Conservation (phyloP, 2,888 invertebrate genomes). For the Epinotia bilunana region DNA sequence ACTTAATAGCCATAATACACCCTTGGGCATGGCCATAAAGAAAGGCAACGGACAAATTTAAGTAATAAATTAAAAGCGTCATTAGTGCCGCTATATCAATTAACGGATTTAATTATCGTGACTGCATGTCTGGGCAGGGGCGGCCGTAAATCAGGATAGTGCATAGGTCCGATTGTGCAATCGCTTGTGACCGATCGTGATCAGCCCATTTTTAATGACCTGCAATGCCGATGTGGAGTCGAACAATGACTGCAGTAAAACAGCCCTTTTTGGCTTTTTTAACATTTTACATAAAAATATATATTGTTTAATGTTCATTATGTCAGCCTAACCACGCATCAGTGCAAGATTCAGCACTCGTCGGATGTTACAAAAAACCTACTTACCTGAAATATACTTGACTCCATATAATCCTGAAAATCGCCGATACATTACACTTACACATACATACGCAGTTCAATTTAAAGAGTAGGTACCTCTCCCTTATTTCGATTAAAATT, state of each 20-base stretch:
- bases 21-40: conserved; percentile 7
- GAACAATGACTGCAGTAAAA: conserved; percentile 29
- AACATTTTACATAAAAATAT: too few relatives aligned
- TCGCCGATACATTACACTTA: too few relatives aligned
- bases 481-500: too few relatives aligned
- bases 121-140: conserved; percentile 65
- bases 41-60: conserved; percentile 40
- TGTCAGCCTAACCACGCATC: too few relatives aligned
- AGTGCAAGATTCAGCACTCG: too few relatives aligned
- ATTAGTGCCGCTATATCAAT: conserved; percentile 73
- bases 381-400: too few relatives aligned
- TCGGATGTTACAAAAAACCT: too few relatives aligned
- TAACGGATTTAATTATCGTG: conserved; percentile 76
- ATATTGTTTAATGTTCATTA: too few relatives aligned
- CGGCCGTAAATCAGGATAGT: conserved; percentile 65
- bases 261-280: conserved; percentile 4
- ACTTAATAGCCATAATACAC: not conserved
- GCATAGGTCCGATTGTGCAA: conserved; percentile 59
- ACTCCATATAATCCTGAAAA: too few relatives aligned
- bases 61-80: conserved; percentile 66
- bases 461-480: too few relatives aligned
- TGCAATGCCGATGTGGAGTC: conserved; percentile 47
- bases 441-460: too few relatives aligned
- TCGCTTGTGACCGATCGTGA: conserved; percentile 70
- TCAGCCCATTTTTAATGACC: conserved; percentile 58